A percentile compares a stretch with the other conserved stretches of the same genome.
Evolutionary conservation across 2,113 vertebrate genomes (phyloP).

Genomic region (Pardalotus punctatus): DNA sequence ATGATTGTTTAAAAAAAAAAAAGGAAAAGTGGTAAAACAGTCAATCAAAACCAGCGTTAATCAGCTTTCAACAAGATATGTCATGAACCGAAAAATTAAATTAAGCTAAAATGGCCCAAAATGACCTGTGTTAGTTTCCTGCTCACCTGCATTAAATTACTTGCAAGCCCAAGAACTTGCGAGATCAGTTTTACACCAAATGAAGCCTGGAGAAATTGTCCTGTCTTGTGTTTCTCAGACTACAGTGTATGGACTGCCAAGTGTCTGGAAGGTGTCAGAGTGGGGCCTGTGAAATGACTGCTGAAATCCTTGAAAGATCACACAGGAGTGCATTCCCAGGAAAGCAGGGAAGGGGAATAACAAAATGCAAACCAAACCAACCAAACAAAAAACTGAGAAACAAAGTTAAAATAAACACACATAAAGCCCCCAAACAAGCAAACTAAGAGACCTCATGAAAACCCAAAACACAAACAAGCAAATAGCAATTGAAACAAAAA

Average conservation of each 20-base stretch:
- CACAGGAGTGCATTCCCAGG: background rate
- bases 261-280: background rate
- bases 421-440: background rate
- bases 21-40: background rate
- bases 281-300: background rate
- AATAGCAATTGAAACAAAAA: background rate
- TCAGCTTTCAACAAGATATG: background rate
- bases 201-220: background rate
- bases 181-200: background rate
- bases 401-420: background rate
- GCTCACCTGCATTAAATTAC: background rate
- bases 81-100: background rate
- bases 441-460: background rate
- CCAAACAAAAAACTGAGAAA: background rate
- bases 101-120: background rate
- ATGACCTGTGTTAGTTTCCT: background rate
- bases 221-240: background rate
- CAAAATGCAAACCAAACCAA: background rate
- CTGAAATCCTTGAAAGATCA: background rate
- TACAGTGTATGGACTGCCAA: background rate
- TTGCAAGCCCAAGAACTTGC: background rate
- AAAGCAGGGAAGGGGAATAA: accelerated
- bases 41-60: background rate
- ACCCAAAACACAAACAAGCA: background rate
- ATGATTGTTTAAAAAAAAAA: background rate